A percentile compares a stretch with the other conserved stretches of the same genome.
phyloP scores from a whole-genome alignment of 2,797 vertebrate species.

The Petrocephalus schoutedeni region DNA sequence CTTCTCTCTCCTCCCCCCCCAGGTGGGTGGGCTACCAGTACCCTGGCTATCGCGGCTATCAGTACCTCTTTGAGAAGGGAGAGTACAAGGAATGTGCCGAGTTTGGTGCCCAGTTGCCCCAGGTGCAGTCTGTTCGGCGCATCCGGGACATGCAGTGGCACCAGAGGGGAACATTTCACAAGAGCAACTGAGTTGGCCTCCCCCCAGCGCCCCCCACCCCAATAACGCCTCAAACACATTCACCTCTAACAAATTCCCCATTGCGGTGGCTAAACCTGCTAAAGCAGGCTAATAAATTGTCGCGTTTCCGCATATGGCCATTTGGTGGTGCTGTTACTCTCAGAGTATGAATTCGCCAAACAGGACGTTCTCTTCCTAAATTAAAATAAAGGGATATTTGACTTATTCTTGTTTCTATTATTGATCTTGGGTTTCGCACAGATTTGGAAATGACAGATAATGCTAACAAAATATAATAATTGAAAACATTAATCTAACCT shows the following conservation, averaged over 20 bases:
- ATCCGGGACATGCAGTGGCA: slow-evolving; percentile 80
- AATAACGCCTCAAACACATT: neutral
- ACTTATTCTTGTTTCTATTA: slow-evolving; percentile 16
- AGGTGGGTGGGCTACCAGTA: slow-evolving; percentile 75
- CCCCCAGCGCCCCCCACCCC: no score
- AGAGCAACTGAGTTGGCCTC: neutral
- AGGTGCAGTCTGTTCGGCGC: slow-evolving; percentile 73
- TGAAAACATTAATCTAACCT: neutral
- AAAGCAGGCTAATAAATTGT: neutral
- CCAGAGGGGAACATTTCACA: slow-evolving; percentile 52
- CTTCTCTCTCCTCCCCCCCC: neutral
- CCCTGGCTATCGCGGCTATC: slow-evolving; percentile 74
- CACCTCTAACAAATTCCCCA: neutral
- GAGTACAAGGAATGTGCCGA: slow-evolving; percentile 75
- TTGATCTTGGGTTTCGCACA: slow-evolving; percentile 6
- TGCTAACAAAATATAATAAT: neutral
- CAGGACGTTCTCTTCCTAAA: neutral
- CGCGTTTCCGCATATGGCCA: neutral
- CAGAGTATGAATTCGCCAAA: neutral
- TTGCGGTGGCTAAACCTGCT: neutral
- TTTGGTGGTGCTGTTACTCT: neutral
- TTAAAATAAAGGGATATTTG: slow-evolving; percentile 11
- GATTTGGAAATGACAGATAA: neutral
- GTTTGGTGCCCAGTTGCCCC: slow-evolving; percentile 64
- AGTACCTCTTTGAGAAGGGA: slow-evolving; percentile 76